Evolutionary conservation across 2,888 invertebrate species (phyloP).

Genomic region (Macrosoma leucophasiata): DNA sequence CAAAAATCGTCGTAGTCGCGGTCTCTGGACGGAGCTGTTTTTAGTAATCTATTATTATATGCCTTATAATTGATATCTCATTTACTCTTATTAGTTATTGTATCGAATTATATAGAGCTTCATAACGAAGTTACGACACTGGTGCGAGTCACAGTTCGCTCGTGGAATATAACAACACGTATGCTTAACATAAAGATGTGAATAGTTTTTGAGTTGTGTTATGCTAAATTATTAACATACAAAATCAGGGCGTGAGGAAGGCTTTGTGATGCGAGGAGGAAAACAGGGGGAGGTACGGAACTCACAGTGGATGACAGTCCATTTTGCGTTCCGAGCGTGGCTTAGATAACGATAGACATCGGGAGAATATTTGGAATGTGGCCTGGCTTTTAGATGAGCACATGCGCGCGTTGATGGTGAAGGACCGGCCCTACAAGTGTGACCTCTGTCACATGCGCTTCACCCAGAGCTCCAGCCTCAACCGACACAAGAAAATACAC

Average conservation of each 20-base stretch:
- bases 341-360: slow-evolving; percentile 30
- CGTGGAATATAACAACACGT: slow-evolving; percentile 50
- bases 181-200: slow-evolving; percentile 57
- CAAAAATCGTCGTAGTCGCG: no score
- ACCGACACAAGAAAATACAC: slow-evolving; percentile 82
- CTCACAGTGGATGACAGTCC: slow-evolving; percentile 46
- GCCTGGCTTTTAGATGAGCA: slow-evolving; percentile 73
- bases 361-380: slow-evolving; percentile 48
- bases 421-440: slow-evolving; percentile 79
- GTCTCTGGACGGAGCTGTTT: slow-evolving; percentile 47
- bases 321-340: slow-evolving; percentile 43
- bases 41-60: slow-evolving; percentile 27
- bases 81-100: slow-evolving; percentile 20
- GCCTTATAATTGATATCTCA: no score
- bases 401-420: slow-evolving; percentile 72
- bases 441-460: slow-evolving; percentile 81
- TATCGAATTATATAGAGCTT: slow-evolving; percentile 24
- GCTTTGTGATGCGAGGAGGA: slow-evolving; percentile 58
- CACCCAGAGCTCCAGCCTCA: slow-evolving; percentile 83
- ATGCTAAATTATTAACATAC: slow-evolving; percentile 33
- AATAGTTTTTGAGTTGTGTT: slow-evolving; percentile 74
- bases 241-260: slow-evolving; percentile 70
- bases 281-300: slow-evolving; percentile 71
- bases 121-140: slow-evolving; percentile 40
- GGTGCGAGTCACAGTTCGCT: slow-evolving; percentile 56